Evolutionary conservation across 1,140 invertebrate genomes (phyloP), one percentile per base, ranked within the genome.

Genomic region (Pseudomyrmex sp.): DNA sequence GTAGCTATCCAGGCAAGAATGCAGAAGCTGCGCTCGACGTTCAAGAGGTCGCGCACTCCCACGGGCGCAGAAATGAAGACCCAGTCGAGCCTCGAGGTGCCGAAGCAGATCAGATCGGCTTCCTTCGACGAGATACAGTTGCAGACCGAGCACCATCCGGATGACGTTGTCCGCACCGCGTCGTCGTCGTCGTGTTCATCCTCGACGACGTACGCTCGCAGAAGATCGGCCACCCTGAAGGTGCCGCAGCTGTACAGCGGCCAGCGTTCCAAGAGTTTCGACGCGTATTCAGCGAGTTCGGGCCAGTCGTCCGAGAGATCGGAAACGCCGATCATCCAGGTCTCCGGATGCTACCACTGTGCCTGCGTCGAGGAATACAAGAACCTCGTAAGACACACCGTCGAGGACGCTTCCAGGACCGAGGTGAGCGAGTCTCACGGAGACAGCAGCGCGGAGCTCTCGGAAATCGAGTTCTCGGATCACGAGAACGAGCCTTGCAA

Each of bases 11-110:
- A 75, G 82, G 84, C 70, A 91, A 94, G 88, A 79, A 97, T 98
- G 97, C 97, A 97, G 94, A 96, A 96, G 90, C 95, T 98, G 95
- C 96, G 97, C 85, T 97, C 97, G 91, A 97, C 97, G 70, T 97
- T 98, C 95, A 97, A 97, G 94, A 96, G 97, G 89, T 98, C 97
- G 89, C 96, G 97, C 83, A 98, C 97, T 75, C 97, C 97, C 50
- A 98, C 97, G 68, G 97, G 97, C 69, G 97, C 97, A 87, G 97
- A 98, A 93, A 98, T 98, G 97, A 98, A 98, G 95, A 97, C 97
- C 77, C 97, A 98, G 93, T 97, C 97, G 94, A 98, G 97, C 92
- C 95, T 98, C 79, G 97, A 98, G 93, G 97, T 98, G 77, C 97
- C 97, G 54, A 97, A 97, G 91, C 97, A 98, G 95, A 96, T 98